Evolutionary conservation across 2,113 vertebrate genomes (phyloP).

Genomic region (Bubo bubo): DNA sequence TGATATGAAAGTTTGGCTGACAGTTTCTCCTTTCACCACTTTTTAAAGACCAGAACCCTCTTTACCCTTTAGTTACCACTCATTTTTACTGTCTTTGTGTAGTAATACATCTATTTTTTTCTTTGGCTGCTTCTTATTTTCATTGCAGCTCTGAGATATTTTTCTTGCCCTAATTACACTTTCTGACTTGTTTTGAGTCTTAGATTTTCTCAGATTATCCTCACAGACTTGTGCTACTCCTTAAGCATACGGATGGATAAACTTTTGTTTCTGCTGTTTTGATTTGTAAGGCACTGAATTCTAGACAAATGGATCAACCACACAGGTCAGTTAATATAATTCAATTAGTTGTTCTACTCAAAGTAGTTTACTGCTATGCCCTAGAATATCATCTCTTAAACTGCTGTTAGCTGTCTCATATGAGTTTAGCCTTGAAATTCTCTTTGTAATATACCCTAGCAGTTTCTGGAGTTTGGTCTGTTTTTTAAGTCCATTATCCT

Average conservation of each 20-base stretch:
- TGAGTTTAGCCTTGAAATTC: neutral
- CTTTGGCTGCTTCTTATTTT: neutral
- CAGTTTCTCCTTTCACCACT: neutral
- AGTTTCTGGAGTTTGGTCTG: neutral
- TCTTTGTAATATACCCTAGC: neutral
- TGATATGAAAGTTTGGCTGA: neutral
- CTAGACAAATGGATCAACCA: neutral
- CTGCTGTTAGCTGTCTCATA: neutral
- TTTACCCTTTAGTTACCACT: neutral
- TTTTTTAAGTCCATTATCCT: neutral
- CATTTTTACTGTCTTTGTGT: neutral
- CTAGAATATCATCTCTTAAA: neutral
- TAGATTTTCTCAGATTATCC: neutral
- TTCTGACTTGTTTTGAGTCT: neutral
- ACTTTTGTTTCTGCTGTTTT: neutral
- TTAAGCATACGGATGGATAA: neutral
- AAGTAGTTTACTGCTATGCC: neutral
- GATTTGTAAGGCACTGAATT: neutral
- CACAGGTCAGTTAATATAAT: neutral
- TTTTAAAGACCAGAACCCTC: neutral
- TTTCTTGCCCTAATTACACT: neutral
- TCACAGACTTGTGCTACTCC: neutral
- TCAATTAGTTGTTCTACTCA: neutral
- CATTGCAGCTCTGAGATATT: neutral
- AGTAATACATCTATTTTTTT: neutral